phyloP scores from a whole-genome alignment of 2,797 vertebrate genomes.

The Florisuga fusca region DNA sequence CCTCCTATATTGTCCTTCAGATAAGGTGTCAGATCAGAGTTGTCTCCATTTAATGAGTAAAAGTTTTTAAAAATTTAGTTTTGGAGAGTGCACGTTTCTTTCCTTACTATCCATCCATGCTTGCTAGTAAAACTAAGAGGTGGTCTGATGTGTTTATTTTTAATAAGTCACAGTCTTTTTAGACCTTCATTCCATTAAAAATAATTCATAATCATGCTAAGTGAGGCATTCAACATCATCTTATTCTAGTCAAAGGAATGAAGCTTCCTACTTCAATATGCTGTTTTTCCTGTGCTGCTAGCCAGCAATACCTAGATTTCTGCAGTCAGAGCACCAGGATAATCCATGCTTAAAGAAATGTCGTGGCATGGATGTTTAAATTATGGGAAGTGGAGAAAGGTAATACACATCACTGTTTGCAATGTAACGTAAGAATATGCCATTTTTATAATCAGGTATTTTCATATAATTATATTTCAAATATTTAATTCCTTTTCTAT shows the following conservation, averaged over 20 bases:
- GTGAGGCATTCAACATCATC: neutral
- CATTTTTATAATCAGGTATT: neutral
- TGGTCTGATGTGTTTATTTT: neutral
- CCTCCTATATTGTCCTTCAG: neutral
- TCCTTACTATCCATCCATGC: neutral
- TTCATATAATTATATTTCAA: neutral
- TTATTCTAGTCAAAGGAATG: neutral
- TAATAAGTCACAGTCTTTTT: neutral
- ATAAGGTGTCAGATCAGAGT: neutral
- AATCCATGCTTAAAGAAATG: neutral
- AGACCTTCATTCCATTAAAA: neutral
- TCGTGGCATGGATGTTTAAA: neutral
- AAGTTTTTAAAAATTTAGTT: neutral
- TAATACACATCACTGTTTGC: neutral
- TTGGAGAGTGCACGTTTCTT: fast-evolving
- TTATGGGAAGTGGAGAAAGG: neutral
- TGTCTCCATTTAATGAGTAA: neutral
- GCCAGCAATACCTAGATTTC: neutral
- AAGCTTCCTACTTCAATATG: neutral
- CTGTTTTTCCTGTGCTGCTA: neutral
- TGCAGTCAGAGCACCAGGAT: neutral
- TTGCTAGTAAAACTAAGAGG: neutral
- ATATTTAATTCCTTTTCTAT: neutral
- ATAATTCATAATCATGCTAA: neutral
- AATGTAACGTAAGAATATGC: neutral